phyloP scores from a whole-genome alignment of 2,113 vertebrate species.

The Sphyrna mokarran region DNA sequence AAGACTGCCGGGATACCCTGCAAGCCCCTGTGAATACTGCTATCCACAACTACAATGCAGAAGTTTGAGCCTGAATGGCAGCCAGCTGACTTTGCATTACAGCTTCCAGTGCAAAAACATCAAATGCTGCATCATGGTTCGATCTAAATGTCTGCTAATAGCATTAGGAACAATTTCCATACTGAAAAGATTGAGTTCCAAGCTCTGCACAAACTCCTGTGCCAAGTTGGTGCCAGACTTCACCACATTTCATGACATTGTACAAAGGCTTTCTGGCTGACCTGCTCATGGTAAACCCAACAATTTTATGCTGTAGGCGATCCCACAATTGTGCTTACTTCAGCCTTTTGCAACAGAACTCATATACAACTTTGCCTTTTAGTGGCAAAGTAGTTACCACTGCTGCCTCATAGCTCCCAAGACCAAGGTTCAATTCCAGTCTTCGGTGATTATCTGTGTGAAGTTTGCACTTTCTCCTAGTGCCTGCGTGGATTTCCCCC shows the following conservation, averaged over 20 bases:
- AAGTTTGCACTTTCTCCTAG: no score
- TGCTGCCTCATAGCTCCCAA: no score
- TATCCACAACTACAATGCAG: neutral
- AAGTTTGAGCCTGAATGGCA: neutral
- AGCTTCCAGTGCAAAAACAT: neutral
- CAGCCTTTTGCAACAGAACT: neutral
- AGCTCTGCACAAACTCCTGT: neutral
- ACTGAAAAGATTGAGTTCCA: neutral
- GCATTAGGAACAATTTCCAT: neutral
- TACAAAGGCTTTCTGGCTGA: neutral
- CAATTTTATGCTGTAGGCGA: neutral
- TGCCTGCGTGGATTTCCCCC: no score
- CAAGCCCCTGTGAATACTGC: neutral
- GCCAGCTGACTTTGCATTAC: neutral
- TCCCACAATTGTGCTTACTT: neutral
- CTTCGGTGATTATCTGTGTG: no score
- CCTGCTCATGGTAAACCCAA: neutral
- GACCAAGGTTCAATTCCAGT: no score
- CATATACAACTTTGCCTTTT: neutral
- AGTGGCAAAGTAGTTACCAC: neutral
- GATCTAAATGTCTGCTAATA: neutral
- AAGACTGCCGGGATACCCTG: no score
- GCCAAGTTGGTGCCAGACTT: neutral
- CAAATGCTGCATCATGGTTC: neutral
- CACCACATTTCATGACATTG: neutral